Evolutionary conservation across 2,888 invertebrate genomes (phyloP).

Genomic region (Anoplius nigerrimus): DNA sequence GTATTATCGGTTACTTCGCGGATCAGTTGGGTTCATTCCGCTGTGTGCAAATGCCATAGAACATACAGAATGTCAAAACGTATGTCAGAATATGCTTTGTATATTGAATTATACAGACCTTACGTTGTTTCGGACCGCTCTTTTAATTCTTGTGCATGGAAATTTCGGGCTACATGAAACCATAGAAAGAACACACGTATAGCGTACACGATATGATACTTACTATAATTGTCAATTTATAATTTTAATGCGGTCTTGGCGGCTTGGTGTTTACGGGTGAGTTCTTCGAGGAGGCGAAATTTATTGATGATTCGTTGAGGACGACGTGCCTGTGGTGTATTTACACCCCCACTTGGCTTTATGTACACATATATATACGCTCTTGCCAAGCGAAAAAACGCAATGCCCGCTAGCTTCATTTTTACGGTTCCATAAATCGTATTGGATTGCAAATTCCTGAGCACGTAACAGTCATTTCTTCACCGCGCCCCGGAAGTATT

Average conservation of each 20-base stretch:
- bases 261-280: constrained; percentile 36
- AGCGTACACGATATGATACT: constrained; percentile 29
- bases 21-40: too few relatives aligned
- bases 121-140: too few relatives aligned
- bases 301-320: constrained; percentile 36
- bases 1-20: too few relatives aligned
- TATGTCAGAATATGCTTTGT: too few relatives aligned
- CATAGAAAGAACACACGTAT: not conserved
- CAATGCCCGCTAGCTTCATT: constrained; percentile 27
- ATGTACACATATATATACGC: constrained; percentile 26
- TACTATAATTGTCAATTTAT: constrained; percentile 45
- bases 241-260: constrained; percentile 41
- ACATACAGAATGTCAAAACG: too few relatives aligned
- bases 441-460: constrained; percentile 60
- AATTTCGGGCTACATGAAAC: not conserved
- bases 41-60: too few relatives aligned
- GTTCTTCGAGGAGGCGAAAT: constrained; percentile 22
- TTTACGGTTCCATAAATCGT: constrained; percentile 56
- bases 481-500: not conserved
- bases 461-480: constrained; percentile 34
- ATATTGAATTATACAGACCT: too few relatives aligned
- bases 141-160: too few relatives aligned
- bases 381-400: constrained; percentile 40
- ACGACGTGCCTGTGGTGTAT: constrained; percentile 18
- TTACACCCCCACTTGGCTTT: constrained; percentile 44